These are phyloP conservation scores for Pseudopleuronectes americanus DNA, from an alignment of 2,797 vertebrate genomes.

Conservation along the genomic window DNA sequence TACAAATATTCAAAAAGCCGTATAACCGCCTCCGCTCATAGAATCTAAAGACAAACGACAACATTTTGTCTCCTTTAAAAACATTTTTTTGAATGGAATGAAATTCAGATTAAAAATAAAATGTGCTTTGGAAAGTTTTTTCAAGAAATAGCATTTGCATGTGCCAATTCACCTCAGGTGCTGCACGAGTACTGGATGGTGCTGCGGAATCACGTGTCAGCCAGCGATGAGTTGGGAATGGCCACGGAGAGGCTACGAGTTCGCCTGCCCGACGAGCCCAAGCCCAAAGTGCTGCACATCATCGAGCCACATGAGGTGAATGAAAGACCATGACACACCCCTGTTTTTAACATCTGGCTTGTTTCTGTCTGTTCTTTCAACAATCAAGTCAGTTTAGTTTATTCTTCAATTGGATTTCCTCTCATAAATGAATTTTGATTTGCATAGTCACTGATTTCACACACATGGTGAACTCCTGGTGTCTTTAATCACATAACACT, in stretches of 20 bases:
- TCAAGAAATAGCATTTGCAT: too few relatives aligned
- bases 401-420: too few relatives aligned
- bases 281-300: slow-evolving; percentile 96
- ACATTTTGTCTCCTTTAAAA: too few relatives aligned
- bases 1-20: too few relatives aligned
- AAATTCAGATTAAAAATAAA: too few relatives aligned
- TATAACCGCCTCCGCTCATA: too few relatives aligned
- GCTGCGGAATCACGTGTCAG: slow-evolving; percentile 94
- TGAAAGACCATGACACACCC: neutral
- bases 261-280: slow-evolving; percentile 93
- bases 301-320: slow-evolving; percentile 96
- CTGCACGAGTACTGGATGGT: slow-evolving; percentile 99
- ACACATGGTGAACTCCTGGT: too few relatives aligned
- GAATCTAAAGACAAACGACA: too few relatives aligned
- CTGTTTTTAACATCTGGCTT: neutral
- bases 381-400: too few relatives aligned
- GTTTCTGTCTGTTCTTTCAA: neutral
- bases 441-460: neutral
- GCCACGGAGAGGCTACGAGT: slow-evolving; percentile 95
- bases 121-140: too few relatives aligned
- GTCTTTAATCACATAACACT: neutral
- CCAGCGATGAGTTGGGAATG: slow-evolving; percentile 98
- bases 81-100: too few relatives aligned
- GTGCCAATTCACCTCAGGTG: slow-evolving; percentile 77
- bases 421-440: too few relatives aligned